Percentiles rank a stretch among this genome's conserved stretches.
Conservation (phyloP, 2,888 invertebrate species). For the Lasioglossum zephyrum region DNA sequence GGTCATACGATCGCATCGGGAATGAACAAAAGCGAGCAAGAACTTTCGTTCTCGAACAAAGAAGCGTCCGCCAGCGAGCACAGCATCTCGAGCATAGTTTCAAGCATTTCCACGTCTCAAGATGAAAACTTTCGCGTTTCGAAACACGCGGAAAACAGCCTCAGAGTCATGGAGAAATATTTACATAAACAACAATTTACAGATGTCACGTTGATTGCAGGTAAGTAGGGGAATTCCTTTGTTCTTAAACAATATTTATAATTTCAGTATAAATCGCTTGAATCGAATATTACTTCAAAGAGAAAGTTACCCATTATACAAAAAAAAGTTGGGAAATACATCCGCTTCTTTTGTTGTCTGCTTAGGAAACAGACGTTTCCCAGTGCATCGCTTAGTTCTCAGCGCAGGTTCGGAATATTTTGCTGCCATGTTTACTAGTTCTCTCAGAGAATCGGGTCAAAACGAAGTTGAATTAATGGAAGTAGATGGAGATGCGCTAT, state of each 20-base stretch:
- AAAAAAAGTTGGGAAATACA: neutral
- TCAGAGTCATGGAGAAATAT: constrained; percentile 93
- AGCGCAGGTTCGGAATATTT: constrained; percentile 97
- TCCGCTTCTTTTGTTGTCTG: constrained; percentile 16
- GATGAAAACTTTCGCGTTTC: constrained; percentile 92
- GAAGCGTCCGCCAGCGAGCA: constrained; percentile 80
- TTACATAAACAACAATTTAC: constrained; percentile 93
- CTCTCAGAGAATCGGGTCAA: constrained; percentile 92
- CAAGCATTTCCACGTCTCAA: constrained; percentile 86
- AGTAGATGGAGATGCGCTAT: constrained; percentile 94
- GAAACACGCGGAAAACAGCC: constrained; percentile 92
- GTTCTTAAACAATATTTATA: constrained; percentile 14
- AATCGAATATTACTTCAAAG: neutral
- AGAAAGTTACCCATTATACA: neutral
- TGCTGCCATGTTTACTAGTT: constrained; percentile 97
- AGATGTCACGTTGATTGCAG: constrained; percentile 94
- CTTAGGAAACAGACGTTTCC: constrained; percentile 86
- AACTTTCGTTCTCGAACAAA: constrained; percentile 72
- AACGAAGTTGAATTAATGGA: constrained; percentile 93
- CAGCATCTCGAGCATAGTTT: constrained; percentile 79
- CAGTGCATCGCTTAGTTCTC: constrained; percentile 94
- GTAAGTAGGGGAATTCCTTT: constrained; percentile 79
- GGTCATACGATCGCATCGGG: constrained; percentile 34
- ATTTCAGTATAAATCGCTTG: neutral
- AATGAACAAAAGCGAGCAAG: constrained; percentile 38